Base-by-base conservation (phyloP, 2,797 vertebrate species). In the Dendrocincla tyrannina region DNA sequence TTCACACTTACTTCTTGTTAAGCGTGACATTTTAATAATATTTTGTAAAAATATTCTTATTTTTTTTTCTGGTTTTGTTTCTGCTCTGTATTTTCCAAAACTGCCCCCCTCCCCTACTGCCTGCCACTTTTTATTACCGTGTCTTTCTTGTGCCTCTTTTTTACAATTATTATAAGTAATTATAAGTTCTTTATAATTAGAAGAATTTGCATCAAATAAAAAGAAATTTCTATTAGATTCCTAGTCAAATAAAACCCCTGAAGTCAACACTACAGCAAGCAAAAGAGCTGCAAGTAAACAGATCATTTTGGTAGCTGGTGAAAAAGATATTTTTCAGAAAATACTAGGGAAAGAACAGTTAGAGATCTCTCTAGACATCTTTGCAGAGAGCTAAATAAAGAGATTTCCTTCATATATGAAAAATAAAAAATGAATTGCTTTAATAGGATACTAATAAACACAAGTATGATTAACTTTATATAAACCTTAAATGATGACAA, bases 381-480 rank as follows among this genome's bases (percentile, higher is more conserved):
- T 85, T 91, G 85, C 58, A 82, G 88, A 95, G 46, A 73, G 23
- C 53, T 89, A 83, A 96, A 82, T 87, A 63, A 96, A 85, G 76
- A 96, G 3, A 75, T 89, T 85, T 96, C 63, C 53, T 89, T 92
- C 72, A 70, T 81, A 77, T 68, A 77, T 17, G 76, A 37, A 88
- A 88, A 94, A 72, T 63, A 88, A 91, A 88, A 81, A 56, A 12
- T n/a, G 4, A 25, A 82, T 96, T 39, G 63, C 96, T 96, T 95
- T 93, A 97, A 72, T 93, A 95, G 95, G 49, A 85, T 47, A n/a
- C 7, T 86, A 78, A 76, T 82, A 90, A 93, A 32, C 85, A 81
- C 25, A 83, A 55, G 10, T 56, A 28, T 49, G 70, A 83, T 76
- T 75, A 76, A 82, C 19, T 39, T 91, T 56, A 63, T 53, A 82